Evolutionary conservation across 2,888 invertebrate genomes (phyloP).

Genomic region (Rapana venosa): DNA sequence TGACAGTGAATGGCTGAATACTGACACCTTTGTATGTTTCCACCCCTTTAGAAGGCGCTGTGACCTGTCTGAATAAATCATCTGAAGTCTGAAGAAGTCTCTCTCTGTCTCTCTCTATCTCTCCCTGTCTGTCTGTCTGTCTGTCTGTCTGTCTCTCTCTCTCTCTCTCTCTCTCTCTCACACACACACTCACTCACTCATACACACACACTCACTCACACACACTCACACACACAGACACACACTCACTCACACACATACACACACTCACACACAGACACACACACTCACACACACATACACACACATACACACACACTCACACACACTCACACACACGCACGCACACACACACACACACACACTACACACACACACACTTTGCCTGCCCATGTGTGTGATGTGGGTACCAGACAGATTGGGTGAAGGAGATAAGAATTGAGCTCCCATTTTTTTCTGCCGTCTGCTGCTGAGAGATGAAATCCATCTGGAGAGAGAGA

Average conservation of each 20-base stretch:
- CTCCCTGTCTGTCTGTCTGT: not conserved
- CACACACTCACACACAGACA: not conserved
- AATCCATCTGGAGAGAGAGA: not conserved
- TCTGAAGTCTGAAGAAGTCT: too few relatives aligned
- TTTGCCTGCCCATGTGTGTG: too few relatives aligned
- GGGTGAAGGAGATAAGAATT: not conserved
- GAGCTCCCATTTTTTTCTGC: too few relatives aligned
- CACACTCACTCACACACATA: not conserved
- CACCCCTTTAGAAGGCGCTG: too few relatives aligned
- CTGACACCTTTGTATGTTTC: too few relatives aligned
- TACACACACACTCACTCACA: not conserved
- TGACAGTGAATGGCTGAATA: too few relatives aligned
- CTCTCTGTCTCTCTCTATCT: not conserved
- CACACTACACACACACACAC: not conserved
- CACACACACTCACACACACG: not conserved
- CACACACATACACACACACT: not conserved
- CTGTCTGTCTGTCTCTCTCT: not conserved
- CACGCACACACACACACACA: not conserved
- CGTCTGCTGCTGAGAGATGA: too few relatives aligned
- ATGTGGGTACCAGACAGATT: too few relatives aligned
- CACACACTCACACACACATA: not conserved
- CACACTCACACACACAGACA: not conserved
- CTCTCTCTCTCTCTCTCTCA: not conserved
- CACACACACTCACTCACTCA: not conserved
- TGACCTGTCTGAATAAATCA: too few relatives aligned